Evolutionary conservation across 2,113 vertebrate species (phyloP).

Genomic region (Manacus vitellinus): DNA sequence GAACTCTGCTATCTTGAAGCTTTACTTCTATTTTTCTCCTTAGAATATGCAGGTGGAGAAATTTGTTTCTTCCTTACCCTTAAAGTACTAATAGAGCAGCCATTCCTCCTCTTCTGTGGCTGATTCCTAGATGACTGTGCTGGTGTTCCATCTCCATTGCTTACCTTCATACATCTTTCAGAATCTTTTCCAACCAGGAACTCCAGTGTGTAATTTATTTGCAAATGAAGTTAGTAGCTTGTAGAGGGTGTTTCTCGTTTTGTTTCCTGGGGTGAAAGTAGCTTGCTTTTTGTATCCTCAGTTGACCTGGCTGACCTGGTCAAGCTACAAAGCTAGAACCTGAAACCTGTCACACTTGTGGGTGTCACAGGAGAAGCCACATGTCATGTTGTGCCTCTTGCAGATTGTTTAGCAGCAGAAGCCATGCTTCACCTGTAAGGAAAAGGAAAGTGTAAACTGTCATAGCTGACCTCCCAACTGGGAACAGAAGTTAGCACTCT

Average conservation of each 20-base stretch:
- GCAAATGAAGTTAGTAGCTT: not conserved
- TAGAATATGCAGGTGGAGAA: not conserved
- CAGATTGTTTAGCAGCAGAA: not conserved
- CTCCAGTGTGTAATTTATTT: not conserved
- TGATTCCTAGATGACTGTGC: not conserved
- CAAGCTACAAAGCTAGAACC: not conserved
- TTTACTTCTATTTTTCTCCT: not conserved
- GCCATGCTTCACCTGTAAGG: not conserved
- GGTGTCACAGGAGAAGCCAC: not conserved
- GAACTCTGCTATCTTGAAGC: not conserved
- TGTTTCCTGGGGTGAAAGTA: not conserved
- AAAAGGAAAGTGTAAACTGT: not conserved
- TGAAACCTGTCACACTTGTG: not conserved
- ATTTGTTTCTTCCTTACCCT: not conserved
- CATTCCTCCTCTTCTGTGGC: not conserved
- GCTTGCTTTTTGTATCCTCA: not conserved
- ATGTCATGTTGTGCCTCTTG: not conserved
- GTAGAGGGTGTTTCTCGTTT: not conserved
- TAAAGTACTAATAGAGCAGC: not conserved
- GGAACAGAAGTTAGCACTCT: not conserved
- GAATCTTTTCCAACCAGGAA: not conserved
- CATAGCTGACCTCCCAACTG: not conserved
- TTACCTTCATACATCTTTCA: not conserved
- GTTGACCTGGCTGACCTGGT: not conserved
- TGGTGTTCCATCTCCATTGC: not conserved